phyloP scores from a whole-genome alignment of 2,888 invertebrate species.

The Drosophila pegasa region DNA sequence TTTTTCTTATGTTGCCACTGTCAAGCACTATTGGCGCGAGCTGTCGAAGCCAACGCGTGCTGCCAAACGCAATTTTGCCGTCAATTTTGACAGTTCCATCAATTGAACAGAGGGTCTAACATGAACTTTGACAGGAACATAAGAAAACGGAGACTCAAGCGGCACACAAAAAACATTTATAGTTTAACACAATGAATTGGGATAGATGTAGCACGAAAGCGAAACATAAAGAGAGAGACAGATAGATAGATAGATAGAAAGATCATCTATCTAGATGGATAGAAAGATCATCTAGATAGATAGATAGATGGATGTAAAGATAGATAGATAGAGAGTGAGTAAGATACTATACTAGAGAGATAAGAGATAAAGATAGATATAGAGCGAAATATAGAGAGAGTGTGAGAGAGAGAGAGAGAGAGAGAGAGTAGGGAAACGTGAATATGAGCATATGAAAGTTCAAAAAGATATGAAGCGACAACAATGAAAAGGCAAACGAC shows the following conservation, averaged over 20 bases:
- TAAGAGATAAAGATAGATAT: no score
- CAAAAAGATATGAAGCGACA: conserved; percentile 9
- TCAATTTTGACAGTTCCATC: conserved; percentile 5
- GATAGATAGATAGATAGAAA: background rate
- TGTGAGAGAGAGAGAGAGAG: background rate
- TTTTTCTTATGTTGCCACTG: conserved; percentile 14
- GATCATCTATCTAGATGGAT: no score
- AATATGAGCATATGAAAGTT: background rate
- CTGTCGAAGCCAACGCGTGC: conserved; percentile 1
- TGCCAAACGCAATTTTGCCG: background rate
- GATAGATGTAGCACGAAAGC: conserved; percentile 1
- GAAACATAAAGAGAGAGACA: background rate
- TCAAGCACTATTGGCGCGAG: background rate
- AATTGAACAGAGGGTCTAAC: background rate
- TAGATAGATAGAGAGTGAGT: no score
- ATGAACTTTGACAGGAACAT: conserved; percentile 14
- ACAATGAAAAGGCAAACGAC: conserved; percentile 6
- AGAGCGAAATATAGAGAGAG: no score
- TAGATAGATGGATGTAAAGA: background rate
- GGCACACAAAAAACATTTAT: conserved; percentile 28
- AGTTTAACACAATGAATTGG: conserved; percentile 15
- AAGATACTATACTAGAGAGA: no score
- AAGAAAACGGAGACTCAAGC: conserved; percentile 22
- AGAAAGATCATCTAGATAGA: background rate
- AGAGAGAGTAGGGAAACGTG: background rate